Conservation (phyloP, 2,888 invertebrate genomes). For the Pyrochroa serraticornis region DNA sequence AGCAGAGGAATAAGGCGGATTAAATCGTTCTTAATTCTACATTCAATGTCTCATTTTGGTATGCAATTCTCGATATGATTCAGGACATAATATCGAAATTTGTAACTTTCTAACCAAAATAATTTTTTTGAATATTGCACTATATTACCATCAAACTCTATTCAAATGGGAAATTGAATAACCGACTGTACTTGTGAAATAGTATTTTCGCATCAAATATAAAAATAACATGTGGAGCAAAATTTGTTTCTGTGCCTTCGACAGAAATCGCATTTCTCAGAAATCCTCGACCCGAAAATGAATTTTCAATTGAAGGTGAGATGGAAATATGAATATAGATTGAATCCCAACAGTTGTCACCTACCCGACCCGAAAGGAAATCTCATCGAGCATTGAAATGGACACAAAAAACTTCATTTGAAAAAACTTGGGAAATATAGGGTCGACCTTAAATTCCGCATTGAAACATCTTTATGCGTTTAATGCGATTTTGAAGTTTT, state of each 20-base stretch:
- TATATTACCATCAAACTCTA: too few relatives aligned
- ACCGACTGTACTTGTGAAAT: too few relatives aligned
- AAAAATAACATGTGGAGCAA: conserved; percentile 20
- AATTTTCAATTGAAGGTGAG: conserved; percentile 35
- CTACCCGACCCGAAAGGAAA: conserved; percentile 21
- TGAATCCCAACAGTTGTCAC: conserved; percentile 35
- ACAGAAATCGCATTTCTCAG: conserved; percentile 21
- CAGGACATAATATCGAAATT: too few relatives aligned
- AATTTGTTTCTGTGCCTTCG: conserved; percentile 23
- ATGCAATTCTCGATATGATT: neutral
- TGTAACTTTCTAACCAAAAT: too few relatives aligned
- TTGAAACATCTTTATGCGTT: conserved; percentile 13
- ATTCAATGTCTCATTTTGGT: conserved; percentile 8
- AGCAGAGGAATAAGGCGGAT: conserved; percentile 10
- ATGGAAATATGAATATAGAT: conserved; percentile 39
- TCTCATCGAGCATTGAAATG: conserved; percentile 29
- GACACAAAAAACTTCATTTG: conserved; percentile 29
- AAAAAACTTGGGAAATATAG: conserved; percentile 14
- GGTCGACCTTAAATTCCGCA: conserved; percentile 8
- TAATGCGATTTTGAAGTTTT: conserved; percentile 3
- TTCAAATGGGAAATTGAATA: too few relatives aligned
- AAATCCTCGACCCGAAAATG: conserved; percentile 27
- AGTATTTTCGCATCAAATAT: conserved; percentile 8
- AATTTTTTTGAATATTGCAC: too few relatives aligned
- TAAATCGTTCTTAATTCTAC: conserved; percentile 12